Conservation (phyloP, 2,113 vertebrate species). For the Toxostoma redivivum region DNA sequence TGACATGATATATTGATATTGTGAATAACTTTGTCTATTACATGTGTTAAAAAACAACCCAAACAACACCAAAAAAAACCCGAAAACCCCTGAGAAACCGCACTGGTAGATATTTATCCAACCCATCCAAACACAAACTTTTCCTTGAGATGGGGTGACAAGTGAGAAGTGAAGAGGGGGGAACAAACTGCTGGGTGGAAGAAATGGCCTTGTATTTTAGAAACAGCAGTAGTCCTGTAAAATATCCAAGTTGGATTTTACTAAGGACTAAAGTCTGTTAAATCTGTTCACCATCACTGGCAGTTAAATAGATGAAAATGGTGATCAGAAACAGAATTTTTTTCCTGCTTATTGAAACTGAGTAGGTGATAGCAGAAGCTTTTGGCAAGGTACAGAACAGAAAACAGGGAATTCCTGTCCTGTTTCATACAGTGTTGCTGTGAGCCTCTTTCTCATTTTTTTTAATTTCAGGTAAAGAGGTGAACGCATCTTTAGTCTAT, state of each 20-base stretch:
- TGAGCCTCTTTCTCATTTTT: background rate
- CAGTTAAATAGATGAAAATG: background rate
- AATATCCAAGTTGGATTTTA: background rate
- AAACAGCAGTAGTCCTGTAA: background rate
- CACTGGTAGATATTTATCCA: background rate
- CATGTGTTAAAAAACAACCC: background rate
- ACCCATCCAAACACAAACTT: background rate
- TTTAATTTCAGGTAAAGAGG: background rate
- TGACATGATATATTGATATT: background rate
- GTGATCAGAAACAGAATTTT: background rate
- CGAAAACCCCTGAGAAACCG: accelerated
- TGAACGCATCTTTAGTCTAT: background rate
- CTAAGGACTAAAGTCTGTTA: background rate
- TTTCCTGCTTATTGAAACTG: background rate
- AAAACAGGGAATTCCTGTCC: background rate
- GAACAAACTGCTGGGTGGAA: background rate
- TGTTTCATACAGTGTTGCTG: background rate
- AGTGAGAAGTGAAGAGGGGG: background rate
- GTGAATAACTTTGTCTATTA: background rate
- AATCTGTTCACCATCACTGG: background rate
- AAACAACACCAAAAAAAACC: background rate
- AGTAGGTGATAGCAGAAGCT: background rate
- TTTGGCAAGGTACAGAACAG: background rate
- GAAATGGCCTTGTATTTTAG: background rate
- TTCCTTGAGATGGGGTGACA: accelerated